These are phyloP conservation scores for Calcarius lapponicus DNA, from an alignment of 2,797 vertebrate genomes.

Conservation along the genomic window DNA sequence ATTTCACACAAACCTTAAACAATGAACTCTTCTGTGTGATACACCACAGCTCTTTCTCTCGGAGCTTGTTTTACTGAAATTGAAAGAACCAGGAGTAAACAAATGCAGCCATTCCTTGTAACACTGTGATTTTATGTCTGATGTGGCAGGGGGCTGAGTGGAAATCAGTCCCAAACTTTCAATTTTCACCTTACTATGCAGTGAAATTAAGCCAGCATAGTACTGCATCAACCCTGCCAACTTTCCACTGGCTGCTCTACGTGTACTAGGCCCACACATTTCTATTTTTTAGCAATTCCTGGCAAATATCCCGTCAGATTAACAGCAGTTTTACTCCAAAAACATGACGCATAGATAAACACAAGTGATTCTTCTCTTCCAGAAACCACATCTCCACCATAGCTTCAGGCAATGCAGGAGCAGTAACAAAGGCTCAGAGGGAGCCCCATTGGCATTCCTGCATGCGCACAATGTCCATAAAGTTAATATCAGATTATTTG, in stretches of 20 bases:
- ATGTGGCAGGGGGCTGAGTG: not conserved
- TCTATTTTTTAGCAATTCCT: constrained; percentile 64
- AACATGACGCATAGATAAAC: constrained; percentile 23
- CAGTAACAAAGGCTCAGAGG: not conserved
- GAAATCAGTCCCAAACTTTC: not conserved
- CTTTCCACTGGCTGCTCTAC: constrained; percentile 55
- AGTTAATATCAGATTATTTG: not conserved
- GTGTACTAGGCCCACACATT: not conserved
- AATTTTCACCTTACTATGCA: constrained; percentile 20
- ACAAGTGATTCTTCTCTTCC: not conserved
- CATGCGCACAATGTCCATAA: fast-evolving
- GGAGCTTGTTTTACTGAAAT: not conserved
- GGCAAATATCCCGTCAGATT: constrained; percentile 57
- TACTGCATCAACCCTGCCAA: constrained; percentile 28
- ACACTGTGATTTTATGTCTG: not conserved
- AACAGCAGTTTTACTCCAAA: constrained; percentile 39
- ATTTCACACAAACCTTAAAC: not conserved
- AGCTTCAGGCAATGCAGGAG: not conserved
- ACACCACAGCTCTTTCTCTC: not conserved
- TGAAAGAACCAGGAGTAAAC: not conserved
- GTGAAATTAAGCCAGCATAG: constrained; percentile 15
- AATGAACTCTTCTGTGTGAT: not conserved
- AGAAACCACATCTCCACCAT: not conserved
- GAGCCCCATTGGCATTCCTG: not conserved
- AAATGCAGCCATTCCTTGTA: not conserved